Evolutionary conservation across 2,113 vertebrate genomes (phyloP).

Genomic region (Lamprotornis superbus): DNA sequence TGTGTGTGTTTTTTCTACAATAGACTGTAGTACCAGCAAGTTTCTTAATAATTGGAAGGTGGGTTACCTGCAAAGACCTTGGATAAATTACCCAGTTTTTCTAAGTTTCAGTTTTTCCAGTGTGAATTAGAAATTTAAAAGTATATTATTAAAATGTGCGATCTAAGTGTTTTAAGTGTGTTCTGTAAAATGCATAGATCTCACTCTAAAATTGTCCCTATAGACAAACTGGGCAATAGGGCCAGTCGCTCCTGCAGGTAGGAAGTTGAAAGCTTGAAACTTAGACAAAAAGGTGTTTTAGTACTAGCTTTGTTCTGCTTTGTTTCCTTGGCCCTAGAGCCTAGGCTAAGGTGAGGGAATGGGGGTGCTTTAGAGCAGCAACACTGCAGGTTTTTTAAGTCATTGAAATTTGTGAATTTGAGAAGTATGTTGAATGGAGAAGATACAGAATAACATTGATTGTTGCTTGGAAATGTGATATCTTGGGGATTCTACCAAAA

Average conservation of each 20-base stretch:
- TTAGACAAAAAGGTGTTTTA: background rate
- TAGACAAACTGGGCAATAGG: background rate
- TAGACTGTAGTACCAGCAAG: background rate
- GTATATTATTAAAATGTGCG: fast-evolving
- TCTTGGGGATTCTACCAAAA: background rate
- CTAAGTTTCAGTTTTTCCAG: background rate
- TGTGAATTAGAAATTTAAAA: background rate
- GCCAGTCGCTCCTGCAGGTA: background rate
- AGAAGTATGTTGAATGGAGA: background rate
- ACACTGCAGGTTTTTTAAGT: background rate
- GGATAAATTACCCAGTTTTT: background rate
- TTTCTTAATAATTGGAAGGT: background rate
- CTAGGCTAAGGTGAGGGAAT: background rate
- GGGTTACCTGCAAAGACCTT: background rate
- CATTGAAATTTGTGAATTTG: background rate
- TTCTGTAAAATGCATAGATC: background rate
- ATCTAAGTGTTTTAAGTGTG: background rate
- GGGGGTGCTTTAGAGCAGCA: background rate
- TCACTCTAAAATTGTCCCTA: background rate
- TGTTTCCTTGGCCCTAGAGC: background rate
- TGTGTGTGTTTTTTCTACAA: background rate
- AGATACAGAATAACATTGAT: background rate
- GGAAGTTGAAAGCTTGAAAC: background rate
- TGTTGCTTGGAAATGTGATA: background rate
- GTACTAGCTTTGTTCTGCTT: background rate